Evolutionary conservation across 2,797 vertebrate genomes (phyloP).

Genomic region (Anas flavirostris): DNA sequence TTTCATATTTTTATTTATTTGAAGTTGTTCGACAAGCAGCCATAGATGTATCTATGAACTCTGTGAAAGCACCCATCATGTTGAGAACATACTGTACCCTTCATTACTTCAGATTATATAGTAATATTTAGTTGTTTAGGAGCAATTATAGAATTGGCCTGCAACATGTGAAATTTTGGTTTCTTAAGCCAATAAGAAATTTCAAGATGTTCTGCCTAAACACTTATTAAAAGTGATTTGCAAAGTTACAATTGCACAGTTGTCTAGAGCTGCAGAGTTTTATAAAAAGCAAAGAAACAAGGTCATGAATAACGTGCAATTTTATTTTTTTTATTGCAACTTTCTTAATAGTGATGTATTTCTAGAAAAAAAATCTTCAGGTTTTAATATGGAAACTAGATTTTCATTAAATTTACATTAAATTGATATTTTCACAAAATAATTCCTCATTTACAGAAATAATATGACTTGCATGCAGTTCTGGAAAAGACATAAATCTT

Average conservation of each 20-base stretch:
- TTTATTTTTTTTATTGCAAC: not conserved
- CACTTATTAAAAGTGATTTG: not conserved
- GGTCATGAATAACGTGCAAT: not conserved
- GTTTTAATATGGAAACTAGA: not conserved
- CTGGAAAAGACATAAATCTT: not conserved
- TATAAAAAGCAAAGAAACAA: not conserved
- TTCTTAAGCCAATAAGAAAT: not conserved
- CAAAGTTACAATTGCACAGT: not conserved
- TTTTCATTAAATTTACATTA: not conserved
- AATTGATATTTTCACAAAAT: not conserved
- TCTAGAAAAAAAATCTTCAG: not conserved
- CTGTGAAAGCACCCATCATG: not conserved
- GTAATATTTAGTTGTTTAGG: not conserved
- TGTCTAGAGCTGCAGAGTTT: not conserved
- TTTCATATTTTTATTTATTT: not conserved
- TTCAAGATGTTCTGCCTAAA: not conserved
- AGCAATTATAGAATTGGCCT: not conserved
- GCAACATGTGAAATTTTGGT: not conserved
- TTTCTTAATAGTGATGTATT: not conserved
- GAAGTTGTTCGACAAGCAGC: not conserved
- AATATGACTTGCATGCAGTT: fast-evolving
- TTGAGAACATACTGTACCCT: not conserved
- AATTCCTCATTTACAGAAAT: not conserved
- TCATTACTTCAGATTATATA: not conserved
- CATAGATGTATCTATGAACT: not conserved